Percentiles rank a stretch among this genome's conserved stretches.
Conservation (phyloP, 2,113 vertebrate species). For the Uria lomvia region DNA sequence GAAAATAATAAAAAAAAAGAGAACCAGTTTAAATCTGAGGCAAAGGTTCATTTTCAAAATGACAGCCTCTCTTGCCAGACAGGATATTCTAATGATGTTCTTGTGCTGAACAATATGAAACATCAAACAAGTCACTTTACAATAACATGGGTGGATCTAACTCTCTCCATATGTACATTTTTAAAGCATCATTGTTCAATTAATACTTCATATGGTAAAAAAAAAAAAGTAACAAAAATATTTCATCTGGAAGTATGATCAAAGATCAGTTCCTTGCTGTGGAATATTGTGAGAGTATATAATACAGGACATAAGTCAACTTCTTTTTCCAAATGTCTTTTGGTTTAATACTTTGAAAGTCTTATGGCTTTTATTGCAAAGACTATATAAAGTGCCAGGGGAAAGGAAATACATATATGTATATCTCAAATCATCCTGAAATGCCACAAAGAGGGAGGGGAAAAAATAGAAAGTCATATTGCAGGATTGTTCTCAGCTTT, state of each 20-base stretch:
- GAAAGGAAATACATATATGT: not conserved
- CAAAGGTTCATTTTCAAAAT: slow-evolving; percentile 3
- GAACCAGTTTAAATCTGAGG: not conserved
- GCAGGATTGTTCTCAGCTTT: not conserved
- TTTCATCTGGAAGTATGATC: slow-evolving; percentile 51
- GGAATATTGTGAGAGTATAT: not conserved
- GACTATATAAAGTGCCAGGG: not conserved
- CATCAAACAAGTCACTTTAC: slow-evolving; percentile 11
- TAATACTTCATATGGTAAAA: slow-evolving; percentile 37
- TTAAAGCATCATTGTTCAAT: slow-evolving; percentile 58
- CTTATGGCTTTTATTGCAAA: slow-evolving; percentile 1
- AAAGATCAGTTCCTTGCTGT: slow-evolving; percentile 27
- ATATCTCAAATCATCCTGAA: not conserved
- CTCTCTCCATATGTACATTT: slow-evolving; percentile 53
- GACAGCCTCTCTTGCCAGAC: slow-evolving; percentile 22
- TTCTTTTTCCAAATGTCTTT: slow-evolving; percentile 17
- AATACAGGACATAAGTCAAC: slow-evolving; percentile 13
- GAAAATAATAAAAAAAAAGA: not conserved
- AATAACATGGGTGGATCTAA: slow-evolving; percentile 56
- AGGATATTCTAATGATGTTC: slow-evolving; percentile 56
- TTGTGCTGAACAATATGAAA: slow-evolving; percentile 38
- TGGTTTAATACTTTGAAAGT: not conserved
- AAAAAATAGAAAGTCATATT: not conserved
- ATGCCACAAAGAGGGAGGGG: not conserved
- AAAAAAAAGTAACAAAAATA: not conserved